Evolutionary conservation across 2,113 vertebrate species (phyloP), one percentile per base, ranked within the genome.

Genomic region (Aplodontia rufa): DNA sequence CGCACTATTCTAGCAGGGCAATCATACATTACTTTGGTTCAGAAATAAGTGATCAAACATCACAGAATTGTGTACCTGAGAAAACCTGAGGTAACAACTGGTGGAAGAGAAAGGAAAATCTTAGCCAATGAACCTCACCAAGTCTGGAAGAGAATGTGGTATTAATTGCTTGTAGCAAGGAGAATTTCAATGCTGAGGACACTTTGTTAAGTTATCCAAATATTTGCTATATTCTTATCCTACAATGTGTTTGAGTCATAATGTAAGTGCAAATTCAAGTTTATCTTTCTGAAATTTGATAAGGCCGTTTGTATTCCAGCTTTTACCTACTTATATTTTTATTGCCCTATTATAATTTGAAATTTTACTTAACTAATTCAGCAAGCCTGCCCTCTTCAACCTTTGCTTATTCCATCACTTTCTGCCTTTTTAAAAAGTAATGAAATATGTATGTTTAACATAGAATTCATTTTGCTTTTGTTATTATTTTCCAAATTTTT

Each of bases 261-360:
- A 45, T 53, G 2, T 55, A 10, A 35, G 1, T 14, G 84, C 81
- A 40, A 90, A 94, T 68, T 95, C 42, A 93, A 45, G n/a, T 62
- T 80, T 40, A 55, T 87, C 55, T 71, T 89, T 95, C 93, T 47
- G 24, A 86, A 93, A 83, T 79, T 13, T 87, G 3, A 95, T 53
- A 49, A 94, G 74, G 74, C 19, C 62, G 28, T 37, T 6, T 72
- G 37, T 90, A 3, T 55, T 37, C 64, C 96, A 96, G 89, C 47
- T 82, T 97, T 53, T 96, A 6, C 53, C 12, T 42, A 79, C 10
- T 80, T 95, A 17, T 93, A 32, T 68, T 88, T 94, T 96, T 81
- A 91, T 55, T 45, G 53, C 1, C 68, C 19, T 0, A 1, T 0
- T 32, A 66, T 16, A 22, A 55, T 79, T 45, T 94, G 85, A 86